phyloP scores from a whole-genome alignment of 2,113 vertebrate species.

The Arvicanthis niloticus region DNA sequence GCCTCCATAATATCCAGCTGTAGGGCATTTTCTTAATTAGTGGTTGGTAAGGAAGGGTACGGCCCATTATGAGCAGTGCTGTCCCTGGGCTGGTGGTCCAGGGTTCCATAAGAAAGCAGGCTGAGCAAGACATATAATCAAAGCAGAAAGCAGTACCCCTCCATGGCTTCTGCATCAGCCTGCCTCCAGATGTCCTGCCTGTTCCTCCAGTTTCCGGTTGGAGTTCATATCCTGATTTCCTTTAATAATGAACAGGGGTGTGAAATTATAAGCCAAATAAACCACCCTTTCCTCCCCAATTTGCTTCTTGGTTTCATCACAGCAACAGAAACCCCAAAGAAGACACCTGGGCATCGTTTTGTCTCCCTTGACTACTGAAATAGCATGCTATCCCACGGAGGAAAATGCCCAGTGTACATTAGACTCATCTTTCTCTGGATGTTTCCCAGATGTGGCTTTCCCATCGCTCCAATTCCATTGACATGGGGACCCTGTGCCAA shows the following conservation, averaged over 20 bases:
- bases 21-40: neutral
- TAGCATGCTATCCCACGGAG: neutral
- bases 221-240: neutral
- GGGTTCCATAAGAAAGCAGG: neutral
- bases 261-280: neutral
- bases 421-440: neutral
- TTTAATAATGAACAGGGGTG: neutral
- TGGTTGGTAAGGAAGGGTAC: neutral
- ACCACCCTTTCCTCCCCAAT: neutral
- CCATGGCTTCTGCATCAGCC: neutral
- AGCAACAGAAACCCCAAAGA: neutral
- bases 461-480: neutral
- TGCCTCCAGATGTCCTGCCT: neutral
- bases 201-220: neutral
- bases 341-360: neutral
- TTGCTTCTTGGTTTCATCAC: neutral
- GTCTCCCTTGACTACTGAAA: neutral
- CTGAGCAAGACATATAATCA: neutral
- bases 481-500: neutral
- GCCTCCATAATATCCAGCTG: neutral
- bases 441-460: neutral
- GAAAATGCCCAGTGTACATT: neutral
- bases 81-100: neutral
- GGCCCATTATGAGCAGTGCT: neutral
- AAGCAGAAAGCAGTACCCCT: neutral